Conservation (phyloP, 2,797 vertebrate genomes). For the Sternarchorhynchus goeldii region DNA sequence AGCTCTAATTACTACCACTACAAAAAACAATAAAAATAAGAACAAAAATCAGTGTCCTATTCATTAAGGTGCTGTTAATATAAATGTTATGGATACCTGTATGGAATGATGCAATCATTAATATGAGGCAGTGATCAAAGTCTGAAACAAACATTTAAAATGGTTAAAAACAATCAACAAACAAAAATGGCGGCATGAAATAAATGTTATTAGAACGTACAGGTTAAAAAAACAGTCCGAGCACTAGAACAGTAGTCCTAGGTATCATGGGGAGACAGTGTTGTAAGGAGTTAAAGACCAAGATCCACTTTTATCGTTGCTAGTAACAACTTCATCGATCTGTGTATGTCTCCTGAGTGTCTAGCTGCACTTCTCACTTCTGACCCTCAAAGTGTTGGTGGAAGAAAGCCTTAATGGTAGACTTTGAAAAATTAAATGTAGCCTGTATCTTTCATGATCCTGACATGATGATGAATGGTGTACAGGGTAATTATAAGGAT, state of each 20-base stretch:
- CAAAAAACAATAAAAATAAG: too few species aligned
- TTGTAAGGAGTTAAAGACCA: neutral
- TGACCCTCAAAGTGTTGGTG: slow-evolving; percentile 17
- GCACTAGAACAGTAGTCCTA: too few species aligned
- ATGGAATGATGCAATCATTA: too few species aligned
- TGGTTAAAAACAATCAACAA: too few species aligned
- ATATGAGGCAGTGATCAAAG: too few species aligned
- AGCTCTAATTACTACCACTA: neutral
- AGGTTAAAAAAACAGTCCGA: too few species aligned
- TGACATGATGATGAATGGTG: slow-evolving; percentile 32
- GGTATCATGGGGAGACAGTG: neutral
- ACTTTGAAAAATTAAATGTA: slow-evolving; percentile 16
- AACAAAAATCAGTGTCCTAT: too few species aligned
- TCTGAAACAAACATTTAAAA: too few species aligned
- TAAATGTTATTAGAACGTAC: too few species aligned
- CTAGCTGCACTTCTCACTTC: slow-evolving; percentile 18
- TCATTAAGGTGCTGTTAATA: too few species aligned
- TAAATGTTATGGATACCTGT: too few species aligned
- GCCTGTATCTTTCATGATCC: slow-evolving; percentile 13
- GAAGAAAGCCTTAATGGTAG: slow-evolving; percentile 1
- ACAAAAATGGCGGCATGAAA: too few species aligned
- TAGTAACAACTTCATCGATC: slow-evolving; percentile 31
- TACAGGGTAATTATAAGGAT: neutral
- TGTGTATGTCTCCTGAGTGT: slow-evolving; percentile 17
- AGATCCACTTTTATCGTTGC: slow-evolving; percentile 21